Base-by-base conservation (phyloP, 2,888 invertebrate genomes). In the Steinernema scapterisci region DNA sequence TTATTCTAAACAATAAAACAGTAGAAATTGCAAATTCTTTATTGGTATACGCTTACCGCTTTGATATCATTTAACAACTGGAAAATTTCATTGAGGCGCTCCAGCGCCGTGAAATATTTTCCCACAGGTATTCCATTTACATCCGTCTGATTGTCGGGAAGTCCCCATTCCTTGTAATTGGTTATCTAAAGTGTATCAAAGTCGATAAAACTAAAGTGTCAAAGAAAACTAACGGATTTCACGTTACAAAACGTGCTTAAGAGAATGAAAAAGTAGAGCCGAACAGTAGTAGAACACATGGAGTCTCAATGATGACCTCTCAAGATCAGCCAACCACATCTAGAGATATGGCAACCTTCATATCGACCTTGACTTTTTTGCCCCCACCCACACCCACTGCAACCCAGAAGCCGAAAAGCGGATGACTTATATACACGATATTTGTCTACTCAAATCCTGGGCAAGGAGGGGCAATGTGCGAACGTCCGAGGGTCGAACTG, bases 361-460 rank as follows among this genome's bases (percentile, higher is more conserved):
- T 63, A 27, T 63, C 63, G 63, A 63, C 63, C 63, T 63, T 63
- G 63, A 63, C 63, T 31, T 13, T 63, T 27, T 63, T 11, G 11
- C 23, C 21, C 6, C 23, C 52, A n/a, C n/a, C 9, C 6, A 19
- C 48, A 5, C 48, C 48, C 19, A 48, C 13, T 7, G 3, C 19
- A 16, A 7, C 13, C 48, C 48, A 5, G 5, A 19, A 48, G 16
- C 19, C 16, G 13, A 48, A 48, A 48, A 16, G 13, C 19, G 48
- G n/a, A n/a, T n/a, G n/a, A n/a, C n/a, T n/a, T 19, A 19, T n/a
- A 48, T 48, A 2, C 38, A 9, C 9, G 38, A 38, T 38, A 38
- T 38, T 9, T 38, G 38, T 9, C 5, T 38, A 38, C 38, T n/a
- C 38, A 38, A 38, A 38, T 38, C 38, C 9, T 38, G n/a, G n/a